Evolutionary conservation across 1,140 invertebrate species (phyloP).

Genomic region (Thaumatotibia leucotreta): DNA sequence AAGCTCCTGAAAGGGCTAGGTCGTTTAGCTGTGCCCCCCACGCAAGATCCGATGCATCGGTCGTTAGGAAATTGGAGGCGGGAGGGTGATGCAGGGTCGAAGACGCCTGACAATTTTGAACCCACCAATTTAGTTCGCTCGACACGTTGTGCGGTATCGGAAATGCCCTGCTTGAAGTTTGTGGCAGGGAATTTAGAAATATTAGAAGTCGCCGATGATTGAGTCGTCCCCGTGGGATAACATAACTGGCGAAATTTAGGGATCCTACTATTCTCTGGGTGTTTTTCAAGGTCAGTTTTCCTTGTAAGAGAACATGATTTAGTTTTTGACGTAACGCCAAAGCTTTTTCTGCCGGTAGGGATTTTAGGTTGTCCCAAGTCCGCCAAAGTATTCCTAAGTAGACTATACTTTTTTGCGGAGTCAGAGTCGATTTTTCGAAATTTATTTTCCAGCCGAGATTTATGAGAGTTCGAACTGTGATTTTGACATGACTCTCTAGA

Average conservation of each 20-base stretch:
- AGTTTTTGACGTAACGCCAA: slow-evolving; percentile 1
- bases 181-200: neutral
- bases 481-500: too few species aligned
- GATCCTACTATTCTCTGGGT: slow-evolving; percentile 32
- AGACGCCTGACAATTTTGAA: slow-evolving; percentile 17
- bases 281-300: slow-evolving; percentile 22
- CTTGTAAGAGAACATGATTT: neutral
- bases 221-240: slow-evolving; percentile 70
- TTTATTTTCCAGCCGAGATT: slow-evolving; percentile 24
- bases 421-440: slow-evolving; percentile 18
- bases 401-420: slow-evolving; percentile 14
- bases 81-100: slow-evolving; percentile 20
- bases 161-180: neutral
- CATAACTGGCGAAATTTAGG: slow-evolving; percentile 72
- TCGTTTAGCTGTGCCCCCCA: too few species aligned
- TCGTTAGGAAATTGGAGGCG: too few species aligned
- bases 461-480: slow-evolving; percentile 15
- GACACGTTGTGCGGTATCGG: neutral
- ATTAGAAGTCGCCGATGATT: slow-evolving; percentile 13
- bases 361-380: slow-evolving; percentile 26
- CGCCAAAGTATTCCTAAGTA: slow-evolving; percentile 35
- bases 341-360: slow-evolving; percentile 25
- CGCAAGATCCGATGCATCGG: too few species aligned
- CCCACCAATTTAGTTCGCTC: slow-evolving; percentile 18
- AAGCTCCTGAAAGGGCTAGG: too few species aligned